Percentiles rank a stretch among this genome's conserved stretches.
Evolutionary conservation across 2,888 invertebrate species (phyloP).

Genomic region (Gari tellinella): DNA sequence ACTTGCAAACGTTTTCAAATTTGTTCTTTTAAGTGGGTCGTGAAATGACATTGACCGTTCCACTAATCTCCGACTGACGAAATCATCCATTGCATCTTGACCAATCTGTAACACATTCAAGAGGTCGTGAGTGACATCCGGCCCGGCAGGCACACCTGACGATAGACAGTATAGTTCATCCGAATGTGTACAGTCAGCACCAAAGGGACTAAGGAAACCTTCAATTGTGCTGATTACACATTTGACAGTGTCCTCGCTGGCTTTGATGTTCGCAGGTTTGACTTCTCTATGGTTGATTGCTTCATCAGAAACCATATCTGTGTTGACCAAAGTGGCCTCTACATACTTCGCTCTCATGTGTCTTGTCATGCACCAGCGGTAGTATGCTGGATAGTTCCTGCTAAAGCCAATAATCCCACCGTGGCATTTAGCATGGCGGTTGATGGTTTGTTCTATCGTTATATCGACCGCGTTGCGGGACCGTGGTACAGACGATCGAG

Average conservation of each 20-base stretch:
- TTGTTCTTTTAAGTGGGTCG: conserved; percentile 34
- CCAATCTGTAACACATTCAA: conserved; percentile 25
- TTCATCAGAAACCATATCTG: conserved; percentile 18
- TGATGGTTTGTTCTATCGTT: conserved; percentile 45
- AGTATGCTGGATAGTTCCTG: conserved; percentile 40
- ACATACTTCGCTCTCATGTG: conserved; percentile 21
- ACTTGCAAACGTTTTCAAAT: conserved; percentile 45
- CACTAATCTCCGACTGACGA: conserved; percentile 27
- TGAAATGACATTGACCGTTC: conserved; percentile 28
- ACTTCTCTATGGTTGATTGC: conserved; percentile 15
- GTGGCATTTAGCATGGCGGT: conserved; percentile 32
- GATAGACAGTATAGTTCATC: conserved; percentile 41
- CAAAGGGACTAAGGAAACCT: conserved; percentile 32
- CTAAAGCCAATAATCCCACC: conserved; percentile 32
- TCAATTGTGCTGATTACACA: conserved; percentile 8
- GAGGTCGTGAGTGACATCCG: conserved; percentile 24
- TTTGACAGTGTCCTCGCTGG: conserved; percentile 9
- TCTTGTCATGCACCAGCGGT: conserved; percentile 27
- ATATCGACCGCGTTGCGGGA: conserved; percentile 44
- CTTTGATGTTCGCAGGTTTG: conserved; percentile 7
- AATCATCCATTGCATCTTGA: conserved; percentile 16
- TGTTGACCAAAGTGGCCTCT: conserved; percentile 13
- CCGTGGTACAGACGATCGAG: conserved; percentile 35
- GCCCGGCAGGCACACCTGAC: conserved; percentile 14
- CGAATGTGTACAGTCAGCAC: background rate